Percentiles rank a stretch among this genome's conserved stretches.
Conservation (phyloP, 30 jellyfish, hydroid and myxozoan species). For the Turritopsis dohrnii region DNA sequence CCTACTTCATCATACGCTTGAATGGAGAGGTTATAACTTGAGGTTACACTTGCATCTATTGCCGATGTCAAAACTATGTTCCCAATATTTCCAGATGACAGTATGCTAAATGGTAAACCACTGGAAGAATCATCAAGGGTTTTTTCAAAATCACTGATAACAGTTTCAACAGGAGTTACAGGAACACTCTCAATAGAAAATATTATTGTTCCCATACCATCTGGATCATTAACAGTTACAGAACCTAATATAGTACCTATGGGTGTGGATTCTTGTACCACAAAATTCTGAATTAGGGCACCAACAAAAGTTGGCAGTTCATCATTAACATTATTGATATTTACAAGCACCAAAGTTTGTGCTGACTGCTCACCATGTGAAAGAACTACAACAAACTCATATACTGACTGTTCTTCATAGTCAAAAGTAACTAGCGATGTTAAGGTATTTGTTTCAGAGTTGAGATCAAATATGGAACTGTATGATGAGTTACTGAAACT, state of each 20-base stretch:
- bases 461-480: background rate
- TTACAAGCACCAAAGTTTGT: background rate
- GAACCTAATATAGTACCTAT: background rate
- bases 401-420: slow-evolving; percentile 7
- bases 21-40: background rate
- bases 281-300: background rate
- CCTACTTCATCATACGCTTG: background rate
- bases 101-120: background rate
- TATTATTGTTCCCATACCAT: background rate
- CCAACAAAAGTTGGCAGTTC: background rate
- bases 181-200: background rate
- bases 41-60: background rate
- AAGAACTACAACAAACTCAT: background rate
- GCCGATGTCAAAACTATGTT: background rate
- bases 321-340: background rate
- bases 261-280: slow-evolving; percentile 1
- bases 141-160: background rate
- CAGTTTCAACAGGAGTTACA: background rate
- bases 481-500: background rate
- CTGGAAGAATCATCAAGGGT: background rate
- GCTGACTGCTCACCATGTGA: background rate
- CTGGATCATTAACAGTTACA: slow-evolving; percentile 13
- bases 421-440: background rate
- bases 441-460: background rate
- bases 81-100: slow-evolving; percentile 2